Evolutionary conservation across 1,140 invertebrate genomes (phyloP).

Genomic region (Lasioglossum baleicum): DNA sequence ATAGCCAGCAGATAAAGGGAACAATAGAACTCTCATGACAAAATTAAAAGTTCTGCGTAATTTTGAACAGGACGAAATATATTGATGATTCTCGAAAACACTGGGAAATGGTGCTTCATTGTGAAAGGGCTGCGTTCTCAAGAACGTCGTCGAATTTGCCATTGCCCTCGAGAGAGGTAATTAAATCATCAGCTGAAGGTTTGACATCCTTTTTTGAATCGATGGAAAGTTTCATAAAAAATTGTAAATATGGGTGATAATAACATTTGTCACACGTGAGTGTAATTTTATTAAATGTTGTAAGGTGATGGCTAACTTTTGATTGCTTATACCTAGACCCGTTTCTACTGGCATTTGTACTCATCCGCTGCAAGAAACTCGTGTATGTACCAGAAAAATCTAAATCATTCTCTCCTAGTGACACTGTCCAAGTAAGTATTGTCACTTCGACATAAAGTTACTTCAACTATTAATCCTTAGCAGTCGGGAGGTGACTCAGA

Average conservation of each 20-base stretch:
- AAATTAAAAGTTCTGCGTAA: not conserved
- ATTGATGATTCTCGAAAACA: conserved; percentile 32
- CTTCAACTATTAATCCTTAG: too few species aligned
- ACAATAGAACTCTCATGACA: not conserved
- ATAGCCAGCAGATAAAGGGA: not conserved
- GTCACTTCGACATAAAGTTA: too few species aligned
- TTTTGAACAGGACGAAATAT: conserved; percentile 12
- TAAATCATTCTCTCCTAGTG: conserved; percentile 45
- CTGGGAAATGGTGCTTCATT: conserved; percentile 57
- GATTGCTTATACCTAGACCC: conserved; percentile 52
- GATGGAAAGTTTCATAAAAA: too few species aligned
- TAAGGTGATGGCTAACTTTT: too few species aligned
- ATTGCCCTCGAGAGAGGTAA: conserved; percentile 61
- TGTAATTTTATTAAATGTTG: too few species aligned
- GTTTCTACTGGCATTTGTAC: conserved; percentile 64
- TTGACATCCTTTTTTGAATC: too few species aligned
- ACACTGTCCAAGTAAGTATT: conserved; percentile 50
- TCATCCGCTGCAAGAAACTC: conserved; percentile 43
- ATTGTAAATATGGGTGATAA: too few species aligned
- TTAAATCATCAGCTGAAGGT: conserved; percentile 1
- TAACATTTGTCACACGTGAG: too few species aligned
- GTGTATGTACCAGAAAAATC: conserved; percentile 42
- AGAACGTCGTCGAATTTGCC: conserved; percentile 53
- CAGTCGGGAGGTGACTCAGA: too few species aligned
- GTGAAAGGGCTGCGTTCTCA: conserved; percentile 53